phyloP scores from a whole-genome alignment of 2,113 vertebrate genomes.

The Notechis scutatus region DNA sequence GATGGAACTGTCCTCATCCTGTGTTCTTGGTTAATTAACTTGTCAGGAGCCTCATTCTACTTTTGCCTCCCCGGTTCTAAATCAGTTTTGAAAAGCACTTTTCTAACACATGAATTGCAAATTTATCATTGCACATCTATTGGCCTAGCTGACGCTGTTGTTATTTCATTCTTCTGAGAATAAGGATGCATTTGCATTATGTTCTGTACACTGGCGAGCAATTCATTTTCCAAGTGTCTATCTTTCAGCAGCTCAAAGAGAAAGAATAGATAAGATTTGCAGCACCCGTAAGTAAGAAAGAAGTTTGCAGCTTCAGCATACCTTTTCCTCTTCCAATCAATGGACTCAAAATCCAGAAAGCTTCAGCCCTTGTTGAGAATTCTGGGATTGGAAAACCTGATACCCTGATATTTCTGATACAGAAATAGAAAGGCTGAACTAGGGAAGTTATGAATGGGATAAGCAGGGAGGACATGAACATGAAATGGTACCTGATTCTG shows the following conservation, averaged over 20 bases:
- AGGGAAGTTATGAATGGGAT: background rate
- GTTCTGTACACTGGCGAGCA: background rate
- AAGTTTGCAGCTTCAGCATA: background rate
- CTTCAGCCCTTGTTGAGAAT: background rate
- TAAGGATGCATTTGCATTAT: background rate
- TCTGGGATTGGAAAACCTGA: background rate
- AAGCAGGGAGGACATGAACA: background rate
- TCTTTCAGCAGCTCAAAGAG: background rate
- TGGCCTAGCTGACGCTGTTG: background rate
- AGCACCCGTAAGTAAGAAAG: background rate
- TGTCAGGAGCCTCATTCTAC: background rate
- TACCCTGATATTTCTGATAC: background rate
- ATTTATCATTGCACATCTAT: no score
- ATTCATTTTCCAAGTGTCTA: background rate
- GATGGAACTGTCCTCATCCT: constrained; percentile 8
- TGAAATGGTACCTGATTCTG: background rate
- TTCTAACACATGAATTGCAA: background rate
- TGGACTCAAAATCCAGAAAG: background rate
- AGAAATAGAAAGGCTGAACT: background rate
- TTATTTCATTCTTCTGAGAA: background rate
- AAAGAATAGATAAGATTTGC: background rate
- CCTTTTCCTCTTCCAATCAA: background rate
- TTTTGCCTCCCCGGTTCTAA: constrained; percentile 14
- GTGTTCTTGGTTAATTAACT: constrained; percentile 25
- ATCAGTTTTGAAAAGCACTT: constrained; percentile 9